These are phyloP conservation scores for Macrochelys suwanniensis DNA, from an alignment of 2,797 vertebrate genomes.

Conservation along the genomic window DNA sequence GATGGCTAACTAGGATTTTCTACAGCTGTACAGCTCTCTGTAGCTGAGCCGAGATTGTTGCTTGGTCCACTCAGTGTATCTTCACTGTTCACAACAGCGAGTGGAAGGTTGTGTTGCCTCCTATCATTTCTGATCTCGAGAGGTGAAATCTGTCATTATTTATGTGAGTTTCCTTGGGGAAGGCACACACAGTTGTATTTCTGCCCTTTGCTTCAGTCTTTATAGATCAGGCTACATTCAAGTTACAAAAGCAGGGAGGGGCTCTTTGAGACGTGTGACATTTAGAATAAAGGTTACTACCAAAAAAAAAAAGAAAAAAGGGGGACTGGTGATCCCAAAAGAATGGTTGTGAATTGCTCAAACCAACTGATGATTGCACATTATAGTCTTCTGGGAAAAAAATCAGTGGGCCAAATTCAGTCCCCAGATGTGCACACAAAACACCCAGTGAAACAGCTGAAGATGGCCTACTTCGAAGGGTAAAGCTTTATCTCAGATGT, in stretches of 20 bases:
- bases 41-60: not conserved
- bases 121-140: not conserved
- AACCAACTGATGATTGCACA: not conserved
- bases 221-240: not conserved
- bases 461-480: not conserved
- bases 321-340: not conserved
- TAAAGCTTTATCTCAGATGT: not conserved
- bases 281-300: not conserved
- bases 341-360: not conserved
- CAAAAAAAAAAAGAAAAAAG: not conserved
- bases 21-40: not conserved
- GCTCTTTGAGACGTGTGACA: rapidly evolving
- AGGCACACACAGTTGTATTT: not conserved
- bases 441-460: not conserved
- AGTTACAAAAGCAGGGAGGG: not conserved
- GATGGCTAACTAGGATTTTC: not conserved
- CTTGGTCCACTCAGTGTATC: not conserved
- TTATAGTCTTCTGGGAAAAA: not conserved
- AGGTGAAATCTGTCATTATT: not conserved
- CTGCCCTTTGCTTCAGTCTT: not conserved
- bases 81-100: not conserved
- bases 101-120: not conserved
- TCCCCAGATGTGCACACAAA: not conserved
- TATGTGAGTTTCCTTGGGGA: not conserved
- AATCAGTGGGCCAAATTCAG: not conserved